These are phyloP conservation scores for Beaufortia kweichowensis DNA, from an alignment of 2,113 vertebrate species.

Conservation along the genomic window DNA sequence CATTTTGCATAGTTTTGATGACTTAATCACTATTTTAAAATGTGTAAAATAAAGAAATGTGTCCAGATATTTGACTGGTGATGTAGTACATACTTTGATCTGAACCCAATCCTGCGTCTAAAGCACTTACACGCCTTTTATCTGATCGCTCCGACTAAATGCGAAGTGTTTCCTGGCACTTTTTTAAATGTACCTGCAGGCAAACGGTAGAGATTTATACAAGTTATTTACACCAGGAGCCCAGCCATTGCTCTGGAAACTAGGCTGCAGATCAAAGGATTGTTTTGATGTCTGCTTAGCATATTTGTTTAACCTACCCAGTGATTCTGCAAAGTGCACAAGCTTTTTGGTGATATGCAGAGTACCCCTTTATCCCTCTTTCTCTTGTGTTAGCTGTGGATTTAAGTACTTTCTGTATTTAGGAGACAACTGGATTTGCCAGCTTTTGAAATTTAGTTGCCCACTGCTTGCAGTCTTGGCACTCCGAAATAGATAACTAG, in stretches of 20 bases:
- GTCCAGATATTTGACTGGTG: background rate
- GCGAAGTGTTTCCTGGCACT: conserved; percentile 76
- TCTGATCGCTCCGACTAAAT: conserved; percentile 77
- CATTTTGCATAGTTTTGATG: conserved; percentile 32
- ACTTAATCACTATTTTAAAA: background rate
- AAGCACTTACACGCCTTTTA: conserved; percentile 67
- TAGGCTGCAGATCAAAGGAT: conserved; percentile 85
- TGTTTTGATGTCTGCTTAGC: conserved; percentile 86
- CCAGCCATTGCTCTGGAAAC: conserved; percentile 80
- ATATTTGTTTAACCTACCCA: conserved; percentile 86
- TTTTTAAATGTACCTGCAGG: conserved; percentile 78
- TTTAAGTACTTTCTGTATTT: conserved; percentile 87
- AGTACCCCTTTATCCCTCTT: conserved; percentile 82
- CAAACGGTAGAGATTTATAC: conserved; percentile 81
- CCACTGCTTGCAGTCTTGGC: conserved; percentile 82
- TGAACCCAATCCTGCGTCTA: too few species aligned
- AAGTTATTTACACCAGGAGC: conserved; percentile 85
- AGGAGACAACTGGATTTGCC: conserved; percentile 86
- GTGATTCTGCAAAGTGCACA: conserved; percentile 83
- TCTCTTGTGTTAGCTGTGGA: conserved; percentile 82
- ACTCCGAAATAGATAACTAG: conserved; percentile 83
- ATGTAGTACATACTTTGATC: background rate
- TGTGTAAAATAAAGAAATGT: background rate
- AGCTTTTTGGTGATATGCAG: conserved; percentile 82
- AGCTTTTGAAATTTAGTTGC: conserved; percentile 84